Evolutionary conservation across 1,140 invertebrate species (phyloP), one percentile per base, ranked within the genome.

Genomic region (Chymomyza costata): DNA sequence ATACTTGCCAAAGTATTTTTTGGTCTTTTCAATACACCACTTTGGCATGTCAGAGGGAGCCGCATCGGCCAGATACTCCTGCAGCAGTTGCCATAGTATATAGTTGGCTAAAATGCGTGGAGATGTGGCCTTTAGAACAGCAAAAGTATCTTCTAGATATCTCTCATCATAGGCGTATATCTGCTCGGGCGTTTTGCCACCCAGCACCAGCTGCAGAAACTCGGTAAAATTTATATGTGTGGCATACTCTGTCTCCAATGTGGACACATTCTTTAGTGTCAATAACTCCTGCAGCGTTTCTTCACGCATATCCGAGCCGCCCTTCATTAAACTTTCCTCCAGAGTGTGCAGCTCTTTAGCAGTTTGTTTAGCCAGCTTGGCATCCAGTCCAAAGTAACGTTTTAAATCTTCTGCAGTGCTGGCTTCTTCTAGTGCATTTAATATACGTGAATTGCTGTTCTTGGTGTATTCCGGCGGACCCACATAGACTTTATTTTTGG

Each of bases 1-100:
- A 0, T 69, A 64, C 39, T 73, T 66, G 10, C 44, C 50, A 38
- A 83, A 83, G 51, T 67, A 55, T 13, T 51, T 78, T 14, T 65
- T 78, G 2, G 81, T 58, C 16, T 57, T 35, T 2, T 40, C 52
- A 0, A 55, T 60, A 37, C 82, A 83, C 58, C 60, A 76, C 1
- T 44, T 64, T 16, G 30, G 2, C n/a, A 62, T 18, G 0, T 59
- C 17, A 0, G 5, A 18, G 10, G 40, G 11, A 0, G 17, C 2
- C 1, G 14, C 7, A 3, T 67, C 52, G 8, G 60, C 15, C 5
- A 73, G 14, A 5, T 49, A 83, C 6, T 63, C 55, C 11, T 81
- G 16, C n/a, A 83, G 8, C 16, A 83, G 21, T 7, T 63, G 30
- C 67, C 61, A 78, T 6, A 80, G n/a, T 1, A 83, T 43, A 21